Evolutionary conservation across 2,888 invertebrate species (phyloP).

Genomic region (Tipula confusa): DNA sequence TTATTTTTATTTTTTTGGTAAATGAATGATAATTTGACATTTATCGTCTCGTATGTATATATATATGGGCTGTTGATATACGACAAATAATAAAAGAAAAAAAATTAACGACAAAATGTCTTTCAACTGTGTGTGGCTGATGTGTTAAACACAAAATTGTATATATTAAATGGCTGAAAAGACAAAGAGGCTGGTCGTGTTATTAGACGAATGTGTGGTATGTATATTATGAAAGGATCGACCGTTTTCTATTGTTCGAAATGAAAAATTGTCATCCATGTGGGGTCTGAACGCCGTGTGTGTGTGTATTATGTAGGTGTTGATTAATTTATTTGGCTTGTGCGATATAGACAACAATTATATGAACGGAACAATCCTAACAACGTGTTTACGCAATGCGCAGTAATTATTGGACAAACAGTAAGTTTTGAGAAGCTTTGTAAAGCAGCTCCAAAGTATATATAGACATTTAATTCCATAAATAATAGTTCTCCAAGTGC

Average conservation of each 20-base stretch:
- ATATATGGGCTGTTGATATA: neutral
- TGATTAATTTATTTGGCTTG: constrained; percentile 6
- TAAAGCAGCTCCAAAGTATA: too few species aligned
- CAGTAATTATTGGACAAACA: too few species aligned
- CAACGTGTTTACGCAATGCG: too few species aligned
- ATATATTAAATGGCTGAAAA: neutral
- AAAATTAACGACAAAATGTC: neutral
- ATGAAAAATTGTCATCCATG: constrained; percentile 9
- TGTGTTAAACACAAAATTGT: constrained; percentile 3
- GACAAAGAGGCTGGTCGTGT: neutral
- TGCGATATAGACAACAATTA: too few species aligned
- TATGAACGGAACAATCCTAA: too few species aligned
- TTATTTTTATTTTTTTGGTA: neutral
- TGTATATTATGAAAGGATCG: neutral
- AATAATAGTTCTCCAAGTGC: too few species aligned
- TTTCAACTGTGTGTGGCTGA: constrained; percentile 7
- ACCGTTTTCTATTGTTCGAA: neutral
- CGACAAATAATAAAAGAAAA: neutral
- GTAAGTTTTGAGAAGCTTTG: too few species aligned
- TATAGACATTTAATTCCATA: too few species aligned
- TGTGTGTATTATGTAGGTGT: neutral
- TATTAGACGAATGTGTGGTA: neutral
- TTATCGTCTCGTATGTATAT: neutral
- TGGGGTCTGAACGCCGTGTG: neutral
- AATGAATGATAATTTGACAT: constrained; percentile 16